These are phyloP conservation scores for Schizotus pectinicornis DNA, from an alignment of 2,888 invertebrate genomes.

Conservation along the genomic window DNA sequence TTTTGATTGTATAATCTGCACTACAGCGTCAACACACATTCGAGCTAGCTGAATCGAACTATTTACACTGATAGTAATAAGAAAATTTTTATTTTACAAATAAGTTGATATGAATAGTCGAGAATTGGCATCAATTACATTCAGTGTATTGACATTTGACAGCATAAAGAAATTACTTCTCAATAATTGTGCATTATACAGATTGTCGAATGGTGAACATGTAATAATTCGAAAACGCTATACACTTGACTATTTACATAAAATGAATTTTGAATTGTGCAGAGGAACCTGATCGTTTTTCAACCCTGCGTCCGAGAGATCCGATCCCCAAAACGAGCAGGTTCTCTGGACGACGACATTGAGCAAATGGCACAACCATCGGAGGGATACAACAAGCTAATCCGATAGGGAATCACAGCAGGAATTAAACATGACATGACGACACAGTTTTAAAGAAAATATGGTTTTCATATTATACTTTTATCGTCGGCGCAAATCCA, in stretches of 20 bases:
- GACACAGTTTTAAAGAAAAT: constrained; percentile 24
- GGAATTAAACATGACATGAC: constrained; percentile 39
- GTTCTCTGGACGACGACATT: constrained; percentile 40
- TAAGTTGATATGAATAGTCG: constrained; percentile 43
- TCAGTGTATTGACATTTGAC: constrained; percentile 43
- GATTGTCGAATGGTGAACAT: constrained; percentile 53
- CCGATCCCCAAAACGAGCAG: constrained; percentile 12
- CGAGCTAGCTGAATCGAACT: constrained; percentile 43
- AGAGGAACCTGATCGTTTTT: constrained; percentile 16
- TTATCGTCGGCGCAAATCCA: constrained; percentile 11
- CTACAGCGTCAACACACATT: constrained; percentile 39
- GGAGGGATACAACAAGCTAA: constrained; percentile 50
- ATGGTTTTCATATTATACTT: constrained; percentile 9
- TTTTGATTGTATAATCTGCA: constrained; percentile 41
- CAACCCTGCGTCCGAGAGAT: neutral
- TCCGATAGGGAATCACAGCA: constrained; percentile 52
- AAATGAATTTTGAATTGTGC: constrained; percentile 22
- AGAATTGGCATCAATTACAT: constrained; percentile 36
- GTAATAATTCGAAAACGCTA: constrained; percentile 39
- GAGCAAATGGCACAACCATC: constrained; percentile 57
- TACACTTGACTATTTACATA: constrained; percentile 33
- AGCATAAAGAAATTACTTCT: constrained; percentile 31
- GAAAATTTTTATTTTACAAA: constrained; percentile 45
- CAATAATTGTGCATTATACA: constrained; percentile 47
- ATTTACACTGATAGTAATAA: constrained; percentile 51